Conservation (phyloP, 2,797 vertebrate species). For the Synanceia verrucosa region DNA sequence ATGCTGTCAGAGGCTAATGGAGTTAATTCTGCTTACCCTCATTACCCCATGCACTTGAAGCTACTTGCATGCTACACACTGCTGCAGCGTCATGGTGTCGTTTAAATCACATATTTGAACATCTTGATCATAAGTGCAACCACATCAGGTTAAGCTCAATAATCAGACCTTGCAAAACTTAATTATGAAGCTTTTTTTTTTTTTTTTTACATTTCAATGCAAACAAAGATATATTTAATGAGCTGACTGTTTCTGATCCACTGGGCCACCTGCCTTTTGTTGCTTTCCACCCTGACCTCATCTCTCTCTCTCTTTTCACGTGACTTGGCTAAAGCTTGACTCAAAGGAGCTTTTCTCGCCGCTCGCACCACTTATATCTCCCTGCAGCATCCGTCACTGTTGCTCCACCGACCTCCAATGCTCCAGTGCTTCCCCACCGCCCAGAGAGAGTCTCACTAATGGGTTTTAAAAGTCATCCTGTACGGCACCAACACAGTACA, state of each 20-base stretch:
- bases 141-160: not conserved
- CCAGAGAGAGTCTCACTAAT: slow-evolving; percentile 56
- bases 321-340: slow-evolving; percentile 67
- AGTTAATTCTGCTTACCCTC: slow-evolving; percentile 64
- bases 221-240: not conserved
- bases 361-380: slow-evolving; percentile 30
- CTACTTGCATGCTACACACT: not conserved
- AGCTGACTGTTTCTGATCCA: slow-evolving; percentile 27
- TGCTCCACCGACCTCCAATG: slow-evolving; percentile 2
- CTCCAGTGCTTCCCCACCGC: slow-evolving; percentile 13
- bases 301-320: slow-evolving; percentile 54
- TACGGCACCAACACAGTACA: slow-evolving; percentile 24
- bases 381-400: slow-evolving; percentile 29
- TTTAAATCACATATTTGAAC: not conserved
- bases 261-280: slow-evolving; percentile 50
- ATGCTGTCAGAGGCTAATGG: slow-evolving; percentile 61
- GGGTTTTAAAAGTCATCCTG: slow-evolving; percentile 56
- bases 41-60: not conserved
- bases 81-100: not conserved
- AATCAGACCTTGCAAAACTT: not conserved
- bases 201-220: not conserved
- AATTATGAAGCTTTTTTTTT: not conserved
- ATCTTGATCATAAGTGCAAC: not conserved
- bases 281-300: slow-evolving; percentile 41
- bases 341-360: slow-evolving; percentile 72